Evolutionary conservation across 2,797 vertebrate genomes (phyloP).

Genomic region (Rousettus madagascariensis): DNA sequence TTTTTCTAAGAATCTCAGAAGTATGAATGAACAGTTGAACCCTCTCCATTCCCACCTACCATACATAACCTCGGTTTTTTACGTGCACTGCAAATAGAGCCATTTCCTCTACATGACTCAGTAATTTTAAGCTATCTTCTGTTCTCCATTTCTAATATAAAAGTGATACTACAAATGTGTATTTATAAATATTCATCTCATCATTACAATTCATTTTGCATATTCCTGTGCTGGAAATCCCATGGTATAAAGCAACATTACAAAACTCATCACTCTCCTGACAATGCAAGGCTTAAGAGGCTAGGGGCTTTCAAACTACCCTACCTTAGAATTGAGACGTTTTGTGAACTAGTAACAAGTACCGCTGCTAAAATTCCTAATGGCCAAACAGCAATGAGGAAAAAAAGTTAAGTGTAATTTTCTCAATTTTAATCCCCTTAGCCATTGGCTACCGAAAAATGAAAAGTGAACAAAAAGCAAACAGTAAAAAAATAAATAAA

Average conservation of each 20-base stretch:
- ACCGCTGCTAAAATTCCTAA: neutral
- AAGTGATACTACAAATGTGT: neutral
- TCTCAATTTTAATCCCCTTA: conserved; percentile 16
- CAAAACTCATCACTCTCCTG: neutral
- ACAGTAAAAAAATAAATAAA: neutral
- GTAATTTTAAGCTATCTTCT: neutral
- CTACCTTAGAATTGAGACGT: neutral
- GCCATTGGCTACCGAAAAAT: neutral
- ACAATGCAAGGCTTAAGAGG: neutral
- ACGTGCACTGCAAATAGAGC: neutral
- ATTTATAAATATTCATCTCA: neutral
- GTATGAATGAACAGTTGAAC: neutral
- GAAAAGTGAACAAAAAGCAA: neutral
- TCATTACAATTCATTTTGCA: neutral
- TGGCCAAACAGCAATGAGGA: neutral
- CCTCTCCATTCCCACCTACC: neutral
- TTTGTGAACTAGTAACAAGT: neutral
- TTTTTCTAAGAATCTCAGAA: conserved; percentile 2
- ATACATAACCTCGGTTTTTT: neutral
- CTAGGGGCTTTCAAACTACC: neutral
- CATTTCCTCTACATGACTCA: neutral
- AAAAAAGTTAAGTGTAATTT: neutral
- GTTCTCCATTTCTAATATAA: neutral
- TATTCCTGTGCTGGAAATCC: neutral
- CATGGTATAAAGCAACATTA: conserved; percentile 1